phyloP scores from a whole-genome alignment of 1,140 invertebrate genomes.

The Bombus affinis region DNA sequence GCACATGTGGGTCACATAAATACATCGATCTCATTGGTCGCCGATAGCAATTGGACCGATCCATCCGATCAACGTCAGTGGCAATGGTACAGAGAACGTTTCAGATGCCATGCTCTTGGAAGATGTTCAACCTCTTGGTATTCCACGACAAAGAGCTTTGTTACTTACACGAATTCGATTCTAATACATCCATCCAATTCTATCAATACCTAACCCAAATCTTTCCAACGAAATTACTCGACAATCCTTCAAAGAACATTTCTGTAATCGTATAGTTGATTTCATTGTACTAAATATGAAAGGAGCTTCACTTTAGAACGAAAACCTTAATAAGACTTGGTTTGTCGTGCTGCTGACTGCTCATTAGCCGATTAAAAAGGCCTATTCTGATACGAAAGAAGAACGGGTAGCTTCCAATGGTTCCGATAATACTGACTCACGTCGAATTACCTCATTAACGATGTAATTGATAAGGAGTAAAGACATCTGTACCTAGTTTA shows the following conservation, averaged over 20 bases:
- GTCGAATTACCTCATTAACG: constrained; percentile 59
- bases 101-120: constrained; percentile 22
- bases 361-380: constrained; percentile 52
- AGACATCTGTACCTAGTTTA: constrained; percentile 10
- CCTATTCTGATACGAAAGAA: background rate
- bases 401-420: constrained; percentile 11
- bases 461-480: constrained; percentile 40
- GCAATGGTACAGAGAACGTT: constrained; percentile 30
- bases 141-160: constrained; percentile 15
- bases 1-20: constrained; percentile 80
- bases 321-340: constrained; percentile 36
- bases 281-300: background rate
- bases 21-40: constrained; percentile 77
- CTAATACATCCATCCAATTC: background rate
- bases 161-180: background rate
- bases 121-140: constrained; percentile 31
- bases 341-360: constrained; percentile 25
- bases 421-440: constrained; percentile 35
- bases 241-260: background rate
- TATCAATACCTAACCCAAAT: background rate
- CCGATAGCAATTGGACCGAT: constrained; percentile 68
- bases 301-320: background rate
- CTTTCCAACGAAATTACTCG: background rate
- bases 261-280: background rate
- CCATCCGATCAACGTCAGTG: constrained; percentile 58